These are phyloP conservation scores for Diglossa brunneiventris DNA, from an alignment of 2,113 vertebrate genomes.

Conservation along the genomic window DNA sequence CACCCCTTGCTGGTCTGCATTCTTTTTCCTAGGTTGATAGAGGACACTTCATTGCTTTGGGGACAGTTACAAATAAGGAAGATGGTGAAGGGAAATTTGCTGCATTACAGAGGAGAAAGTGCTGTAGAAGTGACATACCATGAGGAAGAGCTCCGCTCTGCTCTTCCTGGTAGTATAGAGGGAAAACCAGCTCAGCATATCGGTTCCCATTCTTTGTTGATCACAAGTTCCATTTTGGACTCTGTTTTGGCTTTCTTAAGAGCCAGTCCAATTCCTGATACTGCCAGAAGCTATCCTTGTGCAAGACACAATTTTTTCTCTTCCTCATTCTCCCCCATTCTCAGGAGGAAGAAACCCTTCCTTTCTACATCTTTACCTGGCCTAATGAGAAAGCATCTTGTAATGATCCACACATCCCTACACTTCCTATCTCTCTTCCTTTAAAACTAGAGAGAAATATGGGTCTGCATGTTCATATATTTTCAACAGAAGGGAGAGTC, in stretches of 20 bases:
- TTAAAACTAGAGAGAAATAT: background rate
- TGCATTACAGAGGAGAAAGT: background rate
- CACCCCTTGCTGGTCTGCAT: background rate
- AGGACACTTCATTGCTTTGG: background rate
- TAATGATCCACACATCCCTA: background rate
- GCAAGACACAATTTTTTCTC: background rate
- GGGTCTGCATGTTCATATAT: background rate
- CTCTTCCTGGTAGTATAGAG: background rate
- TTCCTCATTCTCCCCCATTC: background rate
- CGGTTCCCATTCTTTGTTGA: background rate
- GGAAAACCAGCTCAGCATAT: background rate
- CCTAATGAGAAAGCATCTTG: background rate
- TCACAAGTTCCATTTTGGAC: background rate
- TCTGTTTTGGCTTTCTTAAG: background rate
- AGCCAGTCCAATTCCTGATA: background rate
- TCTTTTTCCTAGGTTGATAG: background rate
- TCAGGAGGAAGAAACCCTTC: background rate
- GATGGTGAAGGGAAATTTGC: background rate
- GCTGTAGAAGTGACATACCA: background rate
- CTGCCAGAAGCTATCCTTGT: background rate
- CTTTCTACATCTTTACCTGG: background rate
- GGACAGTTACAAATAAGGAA: background rate
- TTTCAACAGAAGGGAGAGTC: background rate
- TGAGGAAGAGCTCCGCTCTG: background rate
- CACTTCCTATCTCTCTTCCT: background rate